phyloP scores from a whole-genome alignment of 2,113 vertebrate species.

The Leucosticte australis region DNA sequence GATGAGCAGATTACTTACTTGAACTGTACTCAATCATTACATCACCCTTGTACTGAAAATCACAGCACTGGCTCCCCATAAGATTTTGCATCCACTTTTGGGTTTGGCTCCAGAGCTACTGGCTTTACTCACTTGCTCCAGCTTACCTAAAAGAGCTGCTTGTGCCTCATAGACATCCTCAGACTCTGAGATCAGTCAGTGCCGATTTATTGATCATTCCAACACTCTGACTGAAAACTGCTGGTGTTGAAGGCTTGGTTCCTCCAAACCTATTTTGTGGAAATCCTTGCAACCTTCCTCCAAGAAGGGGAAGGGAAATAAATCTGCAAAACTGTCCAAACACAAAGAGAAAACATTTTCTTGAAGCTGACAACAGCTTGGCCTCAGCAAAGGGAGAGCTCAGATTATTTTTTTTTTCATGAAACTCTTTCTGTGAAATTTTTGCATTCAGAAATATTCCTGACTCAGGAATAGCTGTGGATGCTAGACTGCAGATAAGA shows the following conservation, averaged over 20 bases:
- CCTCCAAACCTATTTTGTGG: neutral
- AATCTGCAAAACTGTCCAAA: constrained; percentile 41
- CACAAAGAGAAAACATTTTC: constrained; percentile 31
- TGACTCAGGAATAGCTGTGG: neutral
- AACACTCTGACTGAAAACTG: constrained; percentile 15
- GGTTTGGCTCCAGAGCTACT: constrained; percentile 71
- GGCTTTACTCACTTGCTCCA: constrained; percentile 62
- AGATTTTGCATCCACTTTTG: constrained; percentile 54
- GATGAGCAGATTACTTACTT: constrained; percentile 62
- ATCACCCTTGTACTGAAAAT: constrained; percentile 62
- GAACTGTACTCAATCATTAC: constrained; percentile 70
- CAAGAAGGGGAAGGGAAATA: constrained; percentile 2
- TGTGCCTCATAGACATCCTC: constrained; percentile 37
- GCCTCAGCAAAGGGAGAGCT: neutral
- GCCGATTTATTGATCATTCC: constrained; percentile 46
- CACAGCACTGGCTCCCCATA: constrained; percentile 45
- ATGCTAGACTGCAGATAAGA: neutral
- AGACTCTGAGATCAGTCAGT: constrained; percentile 58
- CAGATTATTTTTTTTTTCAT: neutral
- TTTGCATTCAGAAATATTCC: neutral
- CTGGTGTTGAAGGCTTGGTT: constrained; percentile 47
- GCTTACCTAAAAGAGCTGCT: constrained; percentile 58
- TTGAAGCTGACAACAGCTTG: constrained; percentile 16
- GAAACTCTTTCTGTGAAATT: neutral
- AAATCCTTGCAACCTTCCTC: constrained; percentile 54